A percentile compares a stretch with the other conserved stretches of the same genome.
Conservation (phyloP, 2,113 vertebrate species). For the Merops nubicus region DNA sequence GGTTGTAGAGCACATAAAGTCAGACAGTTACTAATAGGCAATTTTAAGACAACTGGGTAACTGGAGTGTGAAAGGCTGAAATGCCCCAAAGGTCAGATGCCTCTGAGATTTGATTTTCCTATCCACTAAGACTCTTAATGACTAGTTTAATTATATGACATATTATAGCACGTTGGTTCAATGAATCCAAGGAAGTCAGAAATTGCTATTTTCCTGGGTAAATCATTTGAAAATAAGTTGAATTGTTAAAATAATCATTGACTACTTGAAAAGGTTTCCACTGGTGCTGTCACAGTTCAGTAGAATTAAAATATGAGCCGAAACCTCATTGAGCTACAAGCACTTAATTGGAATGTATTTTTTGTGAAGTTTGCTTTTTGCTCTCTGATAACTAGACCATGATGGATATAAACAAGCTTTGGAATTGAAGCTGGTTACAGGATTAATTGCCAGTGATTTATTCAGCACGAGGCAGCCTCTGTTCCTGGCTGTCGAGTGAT, state of each 20-base stretch:
- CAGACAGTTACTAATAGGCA: constrained; percentile 46
- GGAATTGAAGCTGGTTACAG: neutral
- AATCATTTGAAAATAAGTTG: constrained; percentile 12
- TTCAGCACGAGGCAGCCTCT: neutral
- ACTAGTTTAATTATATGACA: constrained; percentile 35
- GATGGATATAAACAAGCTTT: constrained; percentile 5
- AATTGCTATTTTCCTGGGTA: neutral
- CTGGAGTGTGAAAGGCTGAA: constrained; percentile 63
- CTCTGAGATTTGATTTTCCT: constrained; percentile 18
- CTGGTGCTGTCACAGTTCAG: neutral
- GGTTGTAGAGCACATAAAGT: neutral
- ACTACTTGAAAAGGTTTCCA: constrained; percentile 16
- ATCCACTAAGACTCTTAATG: constrained; percentile 36
- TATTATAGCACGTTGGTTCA: neutral
- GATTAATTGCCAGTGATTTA: neutral
- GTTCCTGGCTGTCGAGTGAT: neutral
- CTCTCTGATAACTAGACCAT: neutral
- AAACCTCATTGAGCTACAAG: constrained; percentile 16
- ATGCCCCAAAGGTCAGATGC: constrained; percentile 41
- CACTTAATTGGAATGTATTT: neutral
- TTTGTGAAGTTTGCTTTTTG: neutral
- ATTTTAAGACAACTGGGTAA: constrained; percentile 47
- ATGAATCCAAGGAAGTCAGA: neutral
- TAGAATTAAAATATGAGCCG: neutral
- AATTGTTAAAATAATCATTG: constrained; percentile 37